A percentile compares a stretch with the other conserved stretches of the same genome.
Conservation (phyloP, 1,140 invertebrate genomes). For the Hesperophylax magnus region DNA sequence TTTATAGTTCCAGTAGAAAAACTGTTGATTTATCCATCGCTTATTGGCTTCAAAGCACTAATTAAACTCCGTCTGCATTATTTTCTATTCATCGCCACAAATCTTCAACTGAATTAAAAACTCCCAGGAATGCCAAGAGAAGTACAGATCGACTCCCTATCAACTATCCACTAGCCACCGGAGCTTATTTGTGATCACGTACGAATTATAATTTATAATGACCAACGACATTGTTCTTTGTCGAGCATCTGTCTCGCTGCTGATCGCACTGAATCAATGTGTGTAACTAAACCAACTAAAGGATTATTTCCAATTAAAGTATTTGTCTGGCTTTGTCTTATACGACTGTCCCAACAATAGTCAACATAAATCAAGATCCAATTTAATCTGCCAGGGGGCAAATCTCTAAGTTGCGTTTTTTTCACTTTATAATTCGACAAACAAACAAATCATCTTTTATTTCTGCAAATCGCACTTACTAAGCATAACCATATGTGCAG, state of each 20-base stretch:
- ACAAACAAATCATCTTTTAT: not conserved
- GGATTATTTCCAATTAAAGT: slow-evolving; percentile 37
- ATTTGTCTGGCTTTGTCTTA: slow-evolving; percentile 32
- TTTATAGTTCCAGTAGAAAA: too few relatives aligned
- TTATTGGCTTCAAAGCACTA: too few relatives aligned
- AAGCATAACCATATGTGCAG: not conserved
- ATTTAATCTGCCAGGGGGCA: slow-evolving; percentile 20
- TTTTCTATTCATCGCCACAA: too few relatives aligned
- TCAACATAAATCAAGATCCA: slow-evolving; percentile 27
- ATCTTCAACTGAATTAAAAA: too few relatives aligned
- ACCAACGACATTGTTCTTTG: slow-evolving; percentile 18
- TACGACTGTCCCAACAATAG: slow-evolving; percentile 25
- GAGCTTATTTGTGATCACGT: slow-evolving; percentile 15
- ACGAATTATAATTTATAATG: slow-evolving; percentile 27
- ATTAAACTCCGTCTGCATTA: too few relatives aligned
- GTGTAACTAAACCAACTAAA: slow-evolving; percentile 24
- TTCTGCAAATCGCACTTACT: too few relatives aligned
- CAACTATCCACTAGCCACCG: not conserved
- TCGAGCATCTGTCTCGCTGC: slow-evolving; percentile 15
- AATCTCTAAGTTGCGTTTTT: slow-evolving; percentile 20
- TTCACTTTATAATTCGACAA: slow-evolving; percentile 11
- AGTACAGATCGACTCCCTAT: too few relatives aligned
- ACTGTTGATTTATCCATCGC: too few relatives aligned
- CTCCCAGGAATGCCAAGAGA: too few relatives aligned
- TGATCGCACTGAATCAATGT: slow-evolving; percentile 32